These are phyloP conservation scores for Leucozona laternaria DNA, from an alignment of 2,888 invertebrate species.

Conservation along the genomic window DNA sequence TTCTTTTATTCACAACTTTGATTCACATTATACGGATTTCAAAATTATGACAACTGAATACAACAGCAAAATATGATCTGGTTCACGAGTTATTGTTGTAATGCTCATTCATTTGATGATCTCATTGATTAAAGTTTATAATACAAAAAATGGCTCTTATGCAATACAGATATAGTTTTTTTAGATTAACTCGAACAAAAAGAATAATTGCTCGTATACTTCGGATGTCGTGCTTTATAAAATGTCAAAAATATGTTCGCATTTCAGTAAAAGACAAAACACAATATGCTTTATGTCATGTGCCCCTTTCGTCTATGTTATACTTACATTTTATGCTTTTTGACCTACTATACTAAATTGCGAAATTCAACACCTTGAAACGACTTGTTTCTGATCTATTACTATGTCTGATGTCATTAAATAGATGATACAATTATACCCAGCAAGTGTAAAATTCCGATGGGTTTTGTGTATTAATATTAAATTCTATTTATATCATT, in stretches of 20 bases:
- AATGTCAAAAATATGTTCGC: not conserved
- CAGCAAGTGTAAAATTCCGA: not conserved
- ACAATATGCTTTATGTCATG: not conserved
- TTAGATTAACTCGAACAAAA: too few species aligned
- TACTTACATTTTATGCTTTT: not conserved
- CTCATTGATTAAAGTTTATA: too few species aligned
- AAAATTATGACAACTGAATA: too few species aligned
- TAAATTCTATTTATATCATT: not conserved
- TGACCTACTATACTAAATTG: not conserved
- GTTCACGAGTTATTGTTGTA: too few species aligned
- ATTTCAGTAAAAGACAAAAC: not conserved
- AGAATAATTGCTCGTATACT: too few species aligned
- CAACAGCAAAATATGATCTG: too few species aligned
- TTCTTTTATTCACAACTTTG: too few species aligned
- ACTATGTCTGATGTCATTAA: constrained; percentile 1
- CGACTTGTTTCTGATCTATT: constrained; percentile 6
- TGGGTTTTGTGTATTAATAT: constrained; percentile 3
- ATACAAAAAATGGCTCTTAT: too few species aligned
- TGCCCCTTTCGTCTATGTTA: not conserved
- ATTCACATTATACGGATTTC: too few species aligned
- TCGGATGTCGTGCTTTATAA: too few species aligned
- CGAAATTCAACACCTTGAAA: constrained; percentile 1
- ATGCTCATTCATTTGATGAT: too few species aligned
- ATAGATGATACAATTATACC: not conserved
- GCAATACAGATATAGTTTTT: too few species aligned